These are phyloP conservation scores for Muscicapa comitata DNA, from an alignment of 2,797 vertebrate species.

Conservation along the genomic window DNA sequence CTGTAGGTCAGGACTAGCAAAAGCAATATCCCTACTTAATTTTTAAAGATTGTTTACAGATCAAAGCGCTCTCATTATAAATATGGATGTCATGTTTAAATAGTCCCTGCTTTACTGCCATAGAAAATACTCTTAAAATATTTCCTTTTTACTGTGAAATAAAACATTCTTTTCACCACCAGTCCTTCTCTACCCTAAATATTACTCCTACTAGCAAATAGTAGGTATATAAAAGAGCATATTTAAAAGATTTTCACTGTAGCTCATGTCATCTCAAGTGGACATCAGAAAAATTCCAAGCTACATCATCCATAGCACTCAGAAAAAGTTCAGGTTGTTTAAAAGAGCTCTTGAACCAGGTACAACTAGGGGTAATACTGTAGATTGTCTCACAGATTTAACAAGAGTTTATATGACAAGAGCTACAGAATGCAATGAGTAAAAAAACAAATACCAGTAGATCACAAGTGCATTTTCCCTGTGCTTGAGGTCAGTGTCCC, in stretches of 20 bases:
- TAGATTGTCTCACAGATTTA: not conserved
- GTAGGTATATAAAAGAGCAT: not conserved
- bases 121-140: not conserved
- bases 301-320: not conserved
- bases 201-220: not conserved
- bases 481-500: not conserved
- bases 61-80: conserved; percentile 35
- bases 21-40: conserved; percentile 9
- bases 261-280: not conserved
- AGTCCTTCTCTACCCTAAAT: not conserved
- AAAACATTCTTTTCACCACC: not conserved
- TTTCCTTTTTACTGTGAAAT: conserved; percentile 14
- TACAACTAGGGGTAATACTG: not conserved
- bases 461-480: not conserved
- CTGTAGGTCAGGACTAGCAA: conserved; percentile 40
- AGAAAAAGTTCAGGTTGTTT: not conserved
- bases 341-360: not conserved
- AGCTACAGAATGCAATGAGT: not conserved
- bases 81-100: conserved; percentile 9
- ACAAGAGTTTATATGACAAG: not conserved
- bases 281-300: not conserved
- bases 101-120: not conserved
- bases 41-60: conserved; percentile 54
- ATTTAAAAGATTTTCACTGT: not conserved
- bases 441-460: not conserved